phyloP scores from a whole-genome alignment of 2,113 vertebrate species.

The Sylvia atricapilla region DNA sequence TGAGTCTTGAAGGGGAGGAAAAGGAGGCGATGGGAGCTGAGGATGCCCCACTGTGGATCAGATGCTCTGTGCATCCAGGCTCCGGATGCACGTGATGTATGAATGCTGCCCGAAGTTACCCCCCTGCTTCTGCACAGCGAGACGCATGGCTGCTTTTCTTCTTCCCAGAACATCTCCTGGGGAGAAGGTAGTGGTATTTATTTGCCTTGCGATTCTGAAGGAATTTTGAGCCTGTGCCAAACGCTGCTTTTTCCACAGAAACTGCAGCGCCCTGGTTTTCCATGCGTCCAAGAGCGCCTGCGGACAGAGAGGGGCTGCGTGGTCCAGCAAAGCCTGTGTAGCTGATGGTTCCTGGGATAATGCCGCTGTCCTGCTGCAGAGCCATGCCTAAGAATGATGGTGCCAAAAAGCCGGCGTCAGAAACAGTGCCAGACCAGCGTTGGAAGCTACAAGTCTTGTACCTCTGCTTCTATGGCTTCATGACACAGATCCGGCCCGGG shows the following conservation, averaged over 20 bases:
- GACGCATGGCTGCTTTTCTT: background rate
- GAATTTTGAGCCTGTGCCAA: conserved; percentile 25
- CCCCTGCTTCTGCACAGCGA: background rate
- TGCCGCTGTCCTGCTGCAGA: background rate
- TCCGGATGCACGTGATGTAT: background rate
- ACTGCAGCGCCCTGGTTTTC: background rate
- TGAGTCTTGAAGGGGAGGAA: background rate
- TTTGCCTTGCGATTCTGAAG: conserved; percentile 26
- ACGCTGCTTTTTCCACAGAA: conserved; percentile 18
- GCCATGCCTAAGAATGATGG: background rate
- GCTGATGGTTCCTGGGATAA: background rate
- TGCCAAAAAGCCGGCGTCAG: accelerated
- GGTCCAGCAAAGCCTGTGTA: background rate
- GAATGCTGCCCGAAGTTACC: accelerated
- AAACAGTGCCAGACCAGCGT: background rate
- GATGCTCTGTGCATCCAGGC: background rate
- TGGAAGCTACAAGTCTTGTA: conserved; percentile 58
- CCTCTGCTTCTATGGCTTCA: conserved; percentile 60
- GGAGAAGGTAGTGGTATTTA: conserved; percentile 38
- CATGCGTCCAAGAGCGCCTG: background rate
- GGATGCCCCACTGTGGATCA: background rate
- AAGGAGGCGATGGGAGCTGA: background rate
- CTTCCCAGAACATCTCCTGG: conserved; percentile 25
- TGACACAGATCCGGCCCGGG: conserved; percentile 41
- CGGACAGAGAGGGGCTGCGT: background rate